Base-by-base conservation (phyloP, 64 coral and sea anemone genomes). In the Pocillopora damicornis region DNA sequence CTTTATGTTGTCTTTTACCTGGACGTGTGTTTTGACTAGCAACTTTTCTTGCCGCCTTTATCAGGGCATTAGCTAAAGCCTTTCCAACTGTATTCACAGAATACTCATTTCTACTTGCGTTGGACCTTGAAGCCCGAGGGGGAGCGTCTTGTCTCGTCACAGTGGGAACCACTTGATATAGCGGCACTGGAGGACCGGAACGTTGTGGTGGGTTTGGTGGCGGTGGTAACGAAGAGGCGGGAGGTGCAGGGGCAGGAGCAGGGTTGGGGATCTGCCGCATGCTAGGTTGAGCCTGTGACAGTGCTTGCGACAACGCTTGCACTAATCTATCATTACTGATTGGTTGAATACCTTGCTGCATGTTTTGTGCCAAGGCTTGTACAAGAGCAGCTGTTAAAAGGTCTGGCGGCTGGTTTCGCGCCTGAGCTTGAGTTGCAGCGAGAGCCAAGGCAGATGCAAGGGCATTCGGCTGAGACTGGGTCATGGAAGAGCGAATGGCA, bases 381-480 rank as follows among this genome's bases (percentile, higher is more conserved):
- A 82, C 87, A 22, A 92, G 67, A 73, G 90, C 90, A 30, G 90
- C 75, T 16, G 90, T 87, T 60, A 92, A 34, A 60, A 92, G 25
- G n/a, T 87, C 75, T n/a, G 75, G 75, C 18, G 90, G 82, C 25
- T 92, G 90, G 58, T 86, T 87, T 7, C 65, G 76, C 37, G 82
- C 83, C 18, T 92, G 90, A 59, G 82, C 83, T 80, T 87, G 90
- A 35, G 4, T 78, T 20, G 90, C 90, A 0, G 74, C 82, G 9
- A 87, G 82, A 45, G 42, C 17, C 13, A 92, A 35, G 22, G 90
- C 90, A 18, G 81, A 74, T 2, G 83, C 74, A 60, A 92, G 76
- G 6, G 66, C 56, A n/a, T 92, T 65, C 60, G 90, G 90, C 26
- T 92, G 83, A 42, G 90, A 86, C 25, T 87, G 75, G 15, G 62